Conservation (phyloP, 1,140 invertebrate species). For the Brachionus calyciflorus region DNA sequence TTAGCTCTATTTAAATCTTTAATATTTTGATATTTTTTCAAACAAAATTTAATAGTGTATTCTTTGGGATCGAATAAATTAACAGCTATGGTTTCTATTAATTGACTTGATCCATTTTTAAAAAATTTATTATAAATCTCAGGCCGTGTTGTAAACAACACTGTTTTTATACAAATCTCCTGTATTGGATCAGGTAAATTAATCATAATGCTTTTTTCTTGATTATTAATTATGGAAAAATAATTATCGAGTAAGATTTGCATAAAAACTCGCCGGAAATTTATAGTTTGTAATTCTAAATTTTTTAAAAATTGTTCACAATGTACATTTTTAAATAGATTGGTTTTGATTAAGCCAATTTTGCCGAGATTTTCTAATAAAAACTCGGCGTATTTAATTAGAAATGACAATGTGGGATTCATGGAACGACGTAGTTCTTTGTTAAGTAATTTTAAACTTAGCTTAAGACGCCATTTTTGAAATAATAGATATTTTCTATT, state of each 20-base stretch:
- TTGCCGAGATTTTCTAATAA: not conserved
- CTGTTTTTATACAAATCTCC: conserved; percentile 14
- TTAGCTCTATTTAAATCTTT: not conserved
- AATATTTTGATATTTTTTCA: not conserved
- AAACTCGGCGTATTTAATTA: not conserved
- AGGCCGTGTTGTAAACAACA: not conserved
- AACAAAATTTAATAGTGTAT: not conserved
- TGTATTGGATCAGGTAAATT: not conserved
- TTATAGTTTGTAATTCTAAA: not conserved
- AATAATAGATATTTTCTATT: not conserved
- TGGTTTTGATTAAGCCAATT: not conserved
- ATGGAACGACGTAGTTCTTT: not conserved
- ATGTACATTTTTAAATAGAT: not conserved
- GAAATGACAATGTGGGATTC: not conserved
- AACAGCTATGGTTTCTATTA: not conserved
- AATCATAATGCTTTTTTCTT: not conserved
- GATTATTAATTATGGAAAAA: conserved; percentile 4
- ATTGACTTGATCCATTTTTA: not conserved
- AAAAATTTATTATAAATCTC: not conserved
- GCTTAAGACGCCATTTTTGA: conserved; percentile 27
- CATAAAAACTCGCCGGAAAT: not conserved
- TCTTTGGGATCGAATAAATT: conserved; percentile 15
- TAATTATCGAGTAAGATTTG: conserved; percentile 19
- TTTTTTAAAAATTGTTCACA: not conserved
- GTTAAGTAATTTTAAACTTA: conserved; percentile 3